Evolutionary conservation across 2,113 vertebrate species (phyloP), one percentile per base, ranked within the genome.

Genomic region (Spilogale gracilis): DNA sequence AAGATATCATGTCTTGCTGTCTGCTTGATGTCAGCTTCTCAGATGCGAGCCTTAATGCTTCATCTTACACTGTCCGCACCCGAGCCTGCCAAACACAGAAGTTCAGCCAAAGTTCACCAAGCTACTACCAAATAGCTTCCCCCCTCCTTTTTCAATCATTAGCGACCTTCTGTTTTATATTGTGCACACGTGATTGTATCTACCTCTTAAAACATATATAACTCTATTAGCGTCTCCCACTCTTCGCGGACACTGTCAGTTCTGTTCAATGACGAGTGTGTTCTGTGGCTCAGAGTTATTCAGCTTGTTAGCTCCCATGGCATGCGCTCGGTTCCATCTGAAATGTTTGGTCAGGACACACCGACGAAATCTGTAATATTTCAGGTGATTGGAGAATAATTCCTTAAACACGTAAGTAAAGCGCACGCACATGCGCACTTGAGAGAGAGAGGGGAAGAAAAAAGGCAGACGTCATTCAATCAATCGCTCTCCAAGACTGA

Each of bases 1-100:
- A 99, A 99, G 99, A 99, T 99, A 99, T 99, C 99, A 99, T 98
- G 99, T 99, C 99, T 99, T 99, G 99, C 99, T 99, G 99, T 99
- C 99, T 99, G 99, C 99, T 99, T 99, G 99, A 99, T 99, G 99
- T 99, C 99, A 99, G 98, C 98, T 99, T 99, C 99, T 99, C 99
- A 98, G 99, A 99, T 99, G 99, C 97, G 98, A 99, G 99, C 98
- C 99, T 99, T 98, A 99, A 99, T 98, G 99, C 99, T 99, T 99
- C 99, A 99, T 99, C 99, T 98, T 98, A 98, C 98, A 98, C 99
- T 99, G 99, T 98, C 99, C 99, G 98, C 99, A 98, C 99, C 98
- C 98, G 98, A 99, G 99, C 98, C 99, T 99, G 99, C 99, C 99
- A 99, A 99, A 99, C 97, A 97, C 96, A 73, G 97, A 97, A 98